A percentile compares a stretch with the other conserved stretches of the same genome.
Conservation (phyloP, 2,888 invertebrate genomes). For the Pyralis farinalis region DNA sequence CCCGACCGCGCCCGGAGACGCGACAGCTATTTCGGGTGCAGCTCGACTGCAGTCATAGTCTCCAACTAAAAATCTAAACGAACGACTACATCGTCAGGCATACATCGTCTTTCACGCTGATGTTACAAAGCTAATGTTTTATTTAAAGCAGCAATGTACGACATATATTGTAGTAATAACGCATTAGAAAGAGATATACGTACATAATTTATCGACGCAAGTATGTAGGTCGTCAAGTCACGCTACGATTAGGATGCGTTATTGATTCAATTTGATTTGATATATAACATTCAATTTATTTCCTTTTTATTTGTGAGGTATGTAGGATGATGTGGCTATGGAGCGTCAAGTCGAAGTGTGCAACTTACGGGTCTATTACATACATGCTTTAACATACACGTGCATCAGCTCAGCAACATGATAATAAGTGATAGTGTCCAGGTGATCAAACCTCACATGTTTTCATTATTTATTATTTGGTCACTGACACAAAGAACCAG, state of each 20-base stretch:
- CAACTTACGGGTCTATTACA: too few relatives aligned
- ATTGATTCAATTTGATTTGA: slow-evolving; percentile 1
- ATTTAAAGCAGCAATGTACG: neutral
- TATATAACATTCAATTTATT: neutral
- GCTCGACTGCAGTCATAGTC: slow-evolving; percentile 31
- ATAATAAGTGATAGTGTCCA: too few relatives aligned
- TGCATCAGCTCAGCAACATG: too few relatives aligned
- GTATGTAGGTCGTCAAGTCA: slow-evolving; percentile 24
- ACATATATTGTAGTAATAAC: neutral
- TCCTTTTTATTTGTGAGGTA: too few relatives aligned
- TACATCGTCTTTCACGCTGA: neutral
- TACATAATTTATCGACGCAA: slow-evolving; percentile 27
- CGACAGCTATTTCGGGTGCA: slow-evolving; percentile 53
- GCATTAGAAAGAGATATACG: neutral
- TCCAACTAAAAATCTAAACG: neutral
- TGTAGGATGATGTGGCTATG: too few relatives aligned
- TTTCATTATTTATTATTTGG: too few relatives aligned
- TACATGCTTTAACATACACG: too few relatives aligned
- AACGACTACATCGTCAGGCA: neutral
- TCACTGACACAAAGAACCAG: too few relatives aligned
- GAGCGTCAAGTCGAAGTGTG: too few relatives aligned
- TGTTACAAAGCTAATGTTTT: neutral
- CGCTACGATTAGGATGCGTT: neutral
- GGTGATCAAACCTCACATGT: too few relatives aligned
- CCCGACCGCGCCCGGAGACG: slow-evolving; percentile 43